phyloP scores from a whole-genome alignment of 2,797 vertebrate genomes.

The Danio tinwini region DNA sequence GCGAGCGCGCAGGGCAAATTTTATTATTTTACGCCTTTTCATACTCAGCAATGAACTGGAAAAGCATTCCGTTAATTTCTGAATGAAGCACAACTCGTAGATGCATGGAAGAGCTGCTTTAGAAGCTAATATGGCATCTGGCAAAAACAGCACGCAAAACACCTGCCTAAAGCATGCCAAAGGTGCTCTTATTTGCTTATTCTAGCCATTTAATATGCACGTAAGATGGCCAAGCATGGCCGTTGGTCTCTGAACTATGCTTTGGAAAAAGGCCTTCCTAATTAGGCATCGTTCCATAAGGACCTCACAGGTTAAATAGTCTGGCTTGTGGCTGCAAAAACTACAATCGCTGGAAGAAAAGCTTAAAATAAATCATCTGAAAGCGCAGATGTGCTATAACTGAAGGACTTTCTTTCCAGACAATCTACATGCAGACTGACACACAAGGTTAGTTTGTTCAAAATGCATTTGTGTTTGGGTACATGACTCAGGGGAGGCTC shows the following conservation, averaged over 20 bases:
- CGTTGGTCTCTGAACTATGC: background rate
- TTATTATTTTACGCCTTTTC: too few relatives aligned
- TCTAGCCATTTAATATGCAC: background rate
- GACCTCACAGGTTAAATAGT: slow-evolving; percentile 23
- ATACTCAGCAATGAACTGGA: background rate
- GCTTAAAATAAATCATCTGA: slow-evolving; percentile 8
- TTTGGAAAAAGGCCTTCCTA: slow-evolving; percentile 22
- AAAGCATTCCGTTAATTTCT: background rate
- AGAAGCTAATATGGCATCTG: background rate
- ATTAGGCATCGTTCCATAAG: slow-evolving; percentile 22
- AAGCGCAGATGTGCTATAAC: background rate
- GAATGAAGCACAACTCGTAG: background rate
- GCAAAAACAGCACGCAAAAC: background rate
- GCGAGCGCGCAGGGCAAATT: too few relatives aligned
- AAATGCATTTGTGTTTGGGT: slow-evolving; percentile 49
- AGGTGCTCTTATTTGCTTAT: background rate
- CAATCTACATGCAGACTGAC: slow-evolving; percentile 6
- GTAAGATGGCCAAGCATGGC: background rate
- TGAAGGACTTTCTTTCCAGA: background rate
- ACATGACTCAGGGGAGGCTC: slow-evolving; percentile 16
- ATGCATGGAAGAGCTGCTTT: background rate
- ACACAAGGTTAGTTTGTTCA: slow-evolving; percentile 31
- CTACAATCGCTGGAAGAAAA: background rate
- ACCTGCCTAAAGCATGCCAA: slow-evolving; percentile 20
- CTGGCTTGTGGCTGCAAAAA: slow-evolving; percentile 5